Conservation (phyloP, 1,140 invertebrate species). For the Acromyrmex charruanus region DNA sequence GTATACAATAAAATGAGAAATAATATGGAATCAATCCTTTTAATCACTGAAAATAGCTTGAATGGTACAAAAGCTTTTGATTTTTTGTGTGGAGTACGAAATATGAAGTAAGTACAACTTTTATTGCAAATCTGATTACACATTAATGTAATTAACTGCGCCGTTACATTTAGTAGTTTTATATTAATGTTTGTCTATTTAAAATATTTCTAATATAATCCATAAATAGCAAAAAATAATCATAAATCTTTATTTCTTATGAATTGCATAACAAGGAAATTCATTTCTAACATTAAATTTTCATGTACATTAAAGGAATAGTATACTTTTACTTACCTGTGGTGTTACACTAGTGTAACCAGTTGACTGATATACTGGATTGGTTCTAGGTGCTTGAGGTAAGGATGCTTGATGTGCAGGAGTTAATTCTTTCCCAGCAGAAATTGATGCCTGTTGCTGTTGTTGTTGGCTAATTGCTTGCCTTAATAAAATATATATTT, state of each 20-base stretch:
- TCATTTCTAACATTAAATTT: constrained; percentile 23
- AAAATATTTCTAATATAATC: neutral
- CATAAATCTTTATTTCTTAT: neutral
- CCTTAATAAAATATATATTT: constrained; percentile 66
- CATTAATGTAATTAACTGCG: no score
- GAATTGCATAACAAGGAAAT: neutral
- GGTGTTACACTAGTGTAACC: constrained; percentile 80
- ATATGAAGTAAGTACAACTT: no score
- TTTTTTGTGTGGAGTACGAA: no score
- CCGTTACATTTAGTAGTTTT: no score
- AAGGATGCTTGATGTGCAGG: constrained; percentile 85
- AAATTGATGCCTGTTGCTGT: constrained; percentile 77
- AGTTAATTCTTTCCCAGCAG: constrained; percentile 81
- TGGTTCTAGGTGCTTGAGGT: constrained; percentile 80
- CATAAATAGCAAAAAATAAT: constrained; percentile 23
- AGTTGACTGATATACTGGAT: constrained; percentile 78
- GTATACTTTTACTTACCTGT: constrained; percentile 74
- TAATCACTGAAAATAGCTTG: no score
- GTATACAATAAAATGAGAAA: no score
- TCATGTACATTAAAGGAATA: neutral
- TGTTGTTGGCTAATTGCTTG: constrained; percentile 83
- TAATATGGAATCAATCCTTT: no score
- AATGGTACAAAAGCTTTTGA: no score
- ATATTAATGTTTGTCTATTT: no score
- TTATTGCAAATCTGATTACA: no score